A percentile compares a stretch with the other conserved stretches of the same genome.
phyloP scores from a whole-genome alignment of 2,113 vertebrate genomes.

The Brienomyrus longianalis region DNA sequence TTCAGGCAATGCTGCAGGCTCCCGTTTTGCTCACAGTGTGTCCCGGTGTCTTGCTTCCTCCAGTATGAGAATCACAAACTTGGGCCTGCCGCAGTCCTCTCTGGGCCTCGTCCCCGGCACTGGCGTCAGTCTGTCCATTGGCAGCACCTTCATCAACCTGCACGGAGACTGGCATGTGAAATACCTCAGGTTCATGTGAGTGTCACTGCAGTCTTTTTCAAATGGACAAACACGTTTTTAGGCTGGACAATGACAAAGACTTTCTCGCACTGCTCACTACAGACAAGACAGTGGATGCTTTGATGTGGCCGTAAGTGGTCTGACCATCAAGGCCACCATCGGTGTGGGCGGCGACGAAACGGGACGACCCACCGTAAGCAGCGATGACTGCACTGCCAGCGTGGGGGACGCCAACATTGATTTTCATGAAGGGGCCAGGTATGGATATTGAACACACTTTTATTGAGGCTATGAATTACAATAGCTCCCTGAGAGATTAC shows the following conservation, averaged over 20 bases:
- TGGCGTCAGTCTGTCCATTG: constrained; percentile 52
- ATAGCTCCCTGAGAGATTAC: neutral
- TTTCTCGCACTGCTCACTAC: neutral
- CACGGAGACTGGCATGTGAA: constrained; percentile 60
- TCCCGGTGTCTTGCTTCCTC: neutral
- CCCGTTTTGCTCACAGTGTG: neutral
- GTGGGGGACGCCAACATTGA: constrained; percentile 40
- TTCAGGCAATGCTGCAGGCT: neutral
- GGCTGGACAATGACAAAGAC: neutral
- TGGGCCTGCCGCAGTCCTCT: constrained; percentile 57
- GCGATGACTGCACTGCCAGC: constrained; percentile 36
- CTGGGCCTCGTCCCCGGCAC: constrained; percentile 47
- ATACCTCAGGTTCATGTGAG: constrained; percentile 56
- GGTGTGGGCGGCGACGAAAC: constrained; percentile 48
- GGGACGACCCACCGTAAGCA: constrained; percentile 48
- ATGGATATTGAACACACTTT: neutral
- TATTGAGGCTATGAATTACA: neutral
- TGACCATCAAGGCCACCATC: constrained; percentile 43
- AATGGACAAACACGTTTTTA: neutral
- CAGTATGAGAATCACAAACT: constrained; percentile 49
- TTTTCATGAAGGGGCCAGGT: constrained; percentile 63
- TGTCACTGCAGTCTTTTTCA: neutral
- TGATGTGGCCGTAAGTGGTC: constrained; percentile 46
- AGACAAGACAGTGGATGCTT: constrained; percentile 61
- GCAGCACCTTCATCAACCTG: constrained; percentile 50